Percentiles rank a stretch among this genome's conserved stretches.
Evolutionary conservation across 2,797 vertebrate species (phyloP).

Genomic region (Philypnodon macrostomus): DNA sequence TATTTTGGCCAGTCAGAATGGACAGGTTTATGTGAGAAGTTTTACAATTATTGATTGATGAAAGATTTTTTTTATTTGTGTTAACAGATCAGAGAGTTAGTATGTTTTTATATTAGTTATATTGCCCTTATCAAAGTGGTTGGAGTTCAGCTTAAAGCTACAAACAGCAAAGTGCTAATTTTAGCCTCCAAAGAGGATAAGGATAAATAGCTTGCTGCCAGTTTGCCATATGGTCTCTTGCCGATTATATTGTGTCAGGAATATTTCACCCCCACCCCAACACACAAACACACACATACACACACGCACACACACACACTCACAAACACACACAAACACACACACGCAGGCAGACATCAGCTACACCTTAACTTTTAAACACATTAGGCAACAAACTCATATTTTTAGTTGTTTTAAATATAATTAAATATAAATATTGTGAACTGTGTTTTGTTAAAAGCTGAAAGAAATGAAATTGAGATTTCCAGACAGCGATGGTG

Average conservation of each 20-base stretch:
- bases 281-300: constrained; percentile 53
- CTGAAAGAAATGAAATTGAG: constrained; percentile 13
- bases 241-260: constrained; percentile 88
- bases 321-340: constrained; percentile 56
- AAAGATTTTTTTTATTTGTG: too few relatives aligned
- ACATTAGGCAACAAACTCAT: neutral
- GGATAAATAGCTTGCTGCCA: constrained; percentile 93
- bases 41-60: neutral
- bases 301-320: constrained; percentile 28
- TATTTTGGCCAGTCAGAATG: constrained; percentile 22
- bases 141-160: constrained; percentile 81
- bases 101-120: constrained; percentile 52
- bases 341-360: too few relatives aligned
- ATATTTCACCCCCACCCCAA: constrained; percentile 70
- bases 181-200: constrained; percentile 98
- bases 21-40: neutral
- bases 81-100: too few relatives aligned
- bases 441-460: constrained; percentile 17
- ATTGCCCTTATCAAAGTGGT: constrained; percentile 79
- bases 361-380: neutral
- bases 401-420: neutral
- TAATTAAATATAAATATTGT: neutral
- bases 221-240: constrained; percentile 91
- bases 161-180: constrained; percentile 93
- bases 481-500: constrained; percentile 16